Evolutionary conservation across 2,113 vertebrate genomes (phyloP).

Genomic region (Pagrus major): DNA sequence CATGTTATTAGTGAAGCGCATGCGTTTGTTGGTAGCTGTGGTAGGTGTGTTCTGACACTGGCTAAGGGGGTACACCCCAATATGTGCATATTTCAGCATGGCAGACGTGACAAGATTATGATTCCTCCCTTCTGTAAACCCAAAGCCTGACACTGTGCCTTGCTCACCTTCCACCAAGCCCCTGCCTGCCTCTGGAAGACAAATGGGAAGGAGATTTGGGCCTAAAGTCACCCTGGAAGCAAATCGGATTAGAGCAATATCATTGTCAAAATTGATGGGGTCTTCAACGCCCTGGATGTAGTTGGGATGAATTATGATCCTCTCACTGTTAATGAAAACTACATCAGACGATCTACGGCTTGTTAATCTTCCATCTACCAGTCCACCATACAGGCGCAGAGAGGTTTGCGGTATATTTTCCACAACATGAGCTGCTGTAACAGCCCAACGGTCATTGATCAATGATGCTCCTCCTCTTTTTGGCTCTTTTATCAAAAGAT

Average conservation of each 20-base stretch:
- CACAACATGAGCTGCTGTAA: constrained; percentile 92
- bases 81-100: constrained; percentile 76
- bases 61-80: constrained; percentile 61
- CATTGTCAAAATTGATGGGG: constrained; percentile 83
- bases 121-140: constrained; percentile 54
- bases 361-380: constrained; percentile 42
- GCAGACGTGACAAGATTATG: accelerated
- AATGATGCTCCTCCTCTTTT: constrained; percentile 87
- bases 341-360: accelerated
- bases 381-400: constrained; percentile 17
- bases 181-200: constrained; percentile 84
- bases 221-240: constrained; percentile 83
- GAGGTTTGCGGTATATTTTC: background rate
- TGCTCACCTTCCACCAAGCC: constrained; percentile 43
- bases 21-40: accelerated
- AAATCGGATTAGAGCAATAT: constrained; percentile 92
- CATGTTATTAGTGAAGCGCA: constrained; percentile 89
- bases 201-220: constrained; percentile 86
- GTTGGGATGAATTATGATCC: constrained; percentile 87
- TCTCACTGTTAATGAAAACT: constrained; percentile 61
- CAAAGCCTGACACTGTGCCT: constrained; percentile 92
- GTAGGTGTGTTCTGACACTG: constrained; percentile 42
- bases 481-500: constrained; percentile 75
- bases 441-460: constrained; percentile 91
- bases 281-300: constrained; percentile 53